Percentiles rank a stretch among this genome's conserved stretches.
Evolutionary conservation across 35 echinoderm and acorn worm genomes (phyloP).

Genomic region (Acanthaster planci): DNA sequence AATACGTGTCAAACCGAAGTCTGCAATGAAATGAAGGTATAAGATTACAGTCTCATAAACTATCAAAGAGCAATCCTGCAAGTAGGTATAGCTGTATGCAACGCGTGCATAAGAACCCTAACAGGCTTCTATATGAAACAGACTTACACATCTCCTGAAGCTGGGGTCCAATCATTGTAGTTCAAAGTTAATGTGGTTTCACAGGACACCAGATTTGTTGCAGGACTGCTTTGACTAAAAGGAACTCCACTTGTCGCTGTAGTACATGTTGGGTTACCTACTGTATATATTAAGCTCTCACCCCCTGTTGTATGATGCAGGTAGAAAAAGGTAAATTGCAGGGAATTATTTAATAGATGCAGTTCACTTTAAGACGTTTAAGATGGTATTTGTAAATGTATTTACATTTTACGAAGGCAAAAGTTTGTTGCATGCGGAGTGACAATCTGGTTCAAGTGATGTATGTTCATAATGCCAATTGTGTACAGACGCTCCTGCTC

Average conservation of each 20-base stretch:
- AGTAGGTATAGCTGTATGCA: background rate
- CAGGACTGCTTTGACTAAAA: background rate
- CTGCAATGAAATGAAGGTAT: background rate
- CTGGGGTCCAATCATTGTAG: background rate
- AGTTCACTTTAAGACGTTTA: no score
- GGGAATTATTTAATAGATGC: no score
- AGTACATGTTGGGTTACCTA: no score
- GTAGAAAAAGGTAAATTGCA: no score
- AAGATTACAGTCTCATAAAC: background rate
- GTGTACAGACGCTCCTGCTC: no score
- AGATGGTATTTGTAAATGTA: no score
- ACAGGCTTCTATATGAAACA: background rate
- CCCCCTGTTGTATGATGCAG: no score
- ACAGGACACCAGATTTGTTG: background rate
- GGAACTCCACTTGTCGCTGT: background rate
- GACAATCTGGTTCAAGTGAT: no score
- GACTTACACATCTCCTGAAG: slow-evolving; percentile 2
- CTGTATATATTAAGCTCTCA: no score
- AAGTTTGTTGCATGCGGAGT: no score
- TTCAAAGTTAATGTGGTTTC: background rate
- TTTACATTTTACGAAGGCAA: no score
- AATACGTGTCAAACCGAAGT: background rate
- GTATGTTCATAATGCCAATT: no score
- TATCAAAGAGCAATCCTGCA: background rate
- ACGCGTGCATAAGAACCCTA: background rate